Base-by-base conservation (phyloP, 2,797 vertebrate genomes). In the Semotilus atromaculatus region DNA sequence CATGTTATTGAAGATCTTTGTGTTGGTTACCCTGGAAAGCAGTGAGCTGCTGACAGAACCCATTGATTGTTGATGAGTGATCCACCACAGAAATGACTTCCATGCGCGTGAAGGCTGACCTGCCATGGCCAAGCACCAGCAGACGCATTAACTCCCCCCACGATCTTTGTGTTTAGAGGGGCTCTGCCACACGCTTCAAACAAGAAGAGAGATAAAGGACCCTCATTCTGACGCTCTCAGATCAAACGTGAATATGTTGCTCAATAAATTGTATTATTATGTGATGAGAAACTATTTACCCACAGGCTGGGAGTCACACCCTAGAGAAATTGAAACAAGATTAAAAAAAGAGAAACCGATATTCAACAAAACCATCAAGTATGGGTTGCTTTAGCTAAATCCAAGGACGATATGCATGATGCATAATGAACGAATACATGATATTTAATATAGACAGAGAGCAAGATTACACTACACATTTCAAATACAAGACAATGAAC, bases 11-110 rank as follows among this genome's bases (percentile, higher is more conserved):
- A 76, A 58, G 13, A 55, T 36, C 3, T 75, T 31, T 36, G 60
- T 51, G 67, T 13, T 2, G 45, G 48, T 34, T 13, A 90, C 87
- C 26, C 16, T 40, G 1, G 0, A 71, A 90, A 85, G 74, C 89
- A 90, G 78, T 89, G 86, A 23, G 86, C 88, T 7, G 88, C 86
- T 2, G 88, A 72, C 7, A 89, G 77, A n/a, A 88, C 36, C 88
- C 88, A 89, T 29, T 23, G 9, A 4, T 1, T 2, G 64, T 60
- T 88, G 58, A 90, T 90, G 36, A 90, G 88, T 13, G 89, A 87
- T 38, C 86, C 88, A 26, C 89, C 88, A 6, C 88, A 90, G 64
- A 84, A 78, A 84, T 90, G 88, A 0, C 0, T 0, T 5, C 43
- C 58, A 3, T 0, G 0, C 0, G 0, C 0, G 0, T 85, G 81